A percentile compares a stretch with the other conserved stretches of the same genome.
Conservation (phyloP, 2,888 invertebrate species). For the Zele albiditarsus region DNA sequence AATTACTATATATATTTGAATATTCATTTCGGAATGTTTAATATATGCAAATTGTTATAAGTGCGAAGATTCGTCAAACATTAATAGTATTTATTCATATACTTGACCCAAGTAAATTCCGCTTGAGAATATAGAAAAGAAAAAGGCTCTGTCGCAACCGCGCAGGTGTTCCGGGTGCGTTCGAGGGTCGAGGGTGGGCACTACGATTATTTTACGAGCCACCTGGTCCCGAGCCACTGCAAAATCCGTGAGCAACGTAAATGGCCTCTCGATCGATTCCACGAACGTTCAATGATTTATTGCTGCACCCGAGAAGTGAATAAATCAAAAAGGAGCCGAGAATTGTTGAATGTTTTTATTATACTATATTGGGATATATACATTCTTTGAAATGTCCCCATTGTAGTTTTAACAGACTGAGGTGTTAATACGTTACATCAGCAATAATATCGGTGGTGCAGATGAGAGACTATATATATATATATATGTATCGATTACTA, state of each 20-base stretch:
- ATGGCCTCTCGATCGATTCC: slow-evolving; percentile 32
- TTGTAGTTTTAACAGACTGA: slow-evolving; percentile 9
- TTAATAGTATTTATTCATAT: background rate
- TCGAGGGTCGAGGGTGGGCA: slow-evolving; percentile 51
- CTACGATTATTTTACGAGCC: slow-evolving; percentile 61
- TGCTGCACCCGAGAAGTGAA: slow-evolving; percentile 29
- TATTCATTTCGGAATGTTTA: background rate
- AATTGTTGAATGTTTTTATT: slow-evolving; percentile 6
- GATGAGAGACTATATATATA: background rate
- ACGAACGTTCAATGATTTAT: slow-evolving; percentile 43
- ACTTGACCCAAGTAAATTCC: slow-evolving; percentile 13
- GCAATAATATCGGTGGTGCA: background rate
- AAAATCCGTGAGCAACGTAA: slow-evolving; percentile 39
- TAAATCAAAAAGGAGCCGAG: slow-evolving; percentile 32
- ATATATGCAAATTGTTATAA: background rate
- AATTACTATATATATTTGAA: background rate
- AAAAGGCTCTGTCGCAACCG: slow-evolving; percentile 38
- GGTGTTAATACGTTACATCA: slow-evolving; percentile 40
- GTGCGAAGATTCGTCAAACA: background rate
- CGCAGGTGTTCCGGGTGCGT: slow-evolving; percentile 57
- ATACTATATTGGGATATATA: background rate
- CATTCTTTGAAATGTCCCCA: slow-evolving; percentile 2
- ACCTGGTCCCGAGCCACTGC: slow-evolving; percentile 54
- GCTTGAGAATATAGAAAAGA: slow-evolving; percentile 31
- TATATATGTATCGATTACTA: slow-evolving; percentile 8